Base-by-base conservation (phyloP, 2,113 vertebrate genomes). In the Vireo altiloquus region DNA sequence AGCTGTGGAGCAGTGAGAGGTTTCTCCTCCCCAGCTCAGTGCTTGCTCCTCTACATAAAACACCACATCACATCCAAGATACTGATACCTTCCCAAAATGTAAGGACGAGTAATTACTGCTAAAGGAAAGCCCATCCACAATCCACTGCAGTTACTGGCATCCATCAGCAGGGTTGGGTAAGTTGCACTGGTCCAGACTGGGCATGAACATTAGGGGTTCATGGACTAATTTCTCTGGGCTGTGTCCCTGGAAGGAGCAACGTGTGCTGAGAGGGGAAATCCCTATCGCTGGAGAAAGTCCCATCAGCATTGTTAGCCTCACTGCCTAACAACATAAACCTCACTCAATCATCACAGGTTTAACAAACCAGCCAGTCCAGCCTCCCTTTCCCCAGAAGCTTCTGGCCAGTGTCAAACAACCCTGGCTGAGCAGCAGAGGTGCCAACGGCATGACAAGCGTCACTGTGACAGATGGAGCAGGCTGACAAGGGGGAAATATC, bases 201-300 rank as follows among this genome's bases (percentile, higher is more conserved):
- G n/a, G n/a, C n/a, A n/a, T n/a, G n/a, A 90, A 56, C 3, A 2
- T 68, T 82, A 95, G 75, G 87, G 49, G 40, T 8, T 64, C 61
- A 89, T 44, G 83, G 76, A 84, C 81, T 91, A 76, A 92, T 95
- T 92, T 94, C 72, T 68, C 53, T 37, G 23, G 24, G 12, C 18
- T 64, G 15, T n/a, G 42, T 13, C 25, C n/a, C 13, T 6, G 44
- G 28, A 92, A 89, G 71, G 31, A 72, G 33, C 70, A 59, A 60
- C 30, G 33, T 30, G 9, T 37, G 47, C 59, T 27, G 4, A 50
- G 10, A 27, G 0, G 8, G 19, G 8, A 68, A 77, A 61, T 25
- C 37, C 46, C 59, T 84, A 81, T 54, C 31, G 20, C 40, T 69
- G 78, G 64, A 64, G 16, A 46, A 61, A 94, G 59, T 23, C 35